Percentiles rank a stretch among this genome's conserved stretches.
These are phyloP conservation scores for Myotis myotis DNA, from an alignment of 2,797 vertebrate species.

Conservation along the genomic window DNA sequence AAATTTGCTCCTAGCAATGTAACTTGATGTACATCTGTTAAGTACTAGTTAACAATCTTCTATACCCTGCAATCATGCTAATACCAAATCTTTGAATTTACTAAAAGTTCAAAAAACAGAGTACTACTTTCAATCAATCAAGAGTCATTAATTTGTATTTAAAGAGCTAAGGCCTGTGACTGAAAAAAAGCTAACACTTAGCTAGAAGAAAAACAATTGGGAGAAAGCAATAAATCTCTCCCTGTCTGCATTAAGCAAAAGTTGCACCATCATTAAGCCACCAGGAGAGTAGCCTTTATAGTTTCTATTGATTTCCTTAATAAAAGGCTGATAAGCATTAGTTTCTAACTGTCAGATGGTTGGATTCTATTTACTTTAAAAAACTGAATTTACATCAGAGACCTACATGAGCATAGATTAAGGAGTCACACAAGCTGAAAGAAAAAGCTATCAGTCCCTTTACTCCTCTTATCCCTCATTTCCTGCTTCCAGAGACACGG, in stretches of 20 bases:
- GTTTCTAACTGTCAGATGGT: background rate
- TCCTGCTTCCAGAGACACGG: background rate
- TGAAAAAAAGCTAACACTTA: background rate
- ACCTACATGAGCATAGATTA: background rate
- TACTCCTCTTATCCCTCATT: background rate
- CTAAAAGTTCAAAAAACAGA: background rate
- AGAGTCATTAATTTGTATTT: slow-evolving; percentile 25
- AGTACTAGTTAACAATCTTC: background rate
- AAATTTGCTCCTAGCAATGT: background rate
- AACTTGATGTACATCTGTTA: background rate
- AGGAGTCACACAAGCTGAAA: background rate
- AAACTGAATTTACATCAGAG: background rate
- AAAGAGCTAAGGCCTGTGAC: background rate
- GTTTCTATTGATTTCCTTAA: background rate
- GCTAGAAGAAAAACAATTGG: background rate
- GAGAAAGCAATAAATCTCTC: background rate
- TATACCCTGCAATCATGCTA: background rate
- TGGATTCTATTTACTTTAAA: background rate
- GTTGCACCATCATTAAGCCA: background rate
- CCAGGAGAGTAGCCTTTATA: background rate
- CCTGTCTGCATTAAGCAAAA: background rate
- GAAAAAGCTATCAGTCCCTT: background rate
- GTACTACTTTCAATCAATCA: background rate
- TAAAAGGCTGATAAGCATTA: background rate
- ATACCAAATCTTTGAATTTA: background rate